Conservation (phyloP, 2,797 vertebrate genomes). For the Pelodytes ibericus region DNA sequence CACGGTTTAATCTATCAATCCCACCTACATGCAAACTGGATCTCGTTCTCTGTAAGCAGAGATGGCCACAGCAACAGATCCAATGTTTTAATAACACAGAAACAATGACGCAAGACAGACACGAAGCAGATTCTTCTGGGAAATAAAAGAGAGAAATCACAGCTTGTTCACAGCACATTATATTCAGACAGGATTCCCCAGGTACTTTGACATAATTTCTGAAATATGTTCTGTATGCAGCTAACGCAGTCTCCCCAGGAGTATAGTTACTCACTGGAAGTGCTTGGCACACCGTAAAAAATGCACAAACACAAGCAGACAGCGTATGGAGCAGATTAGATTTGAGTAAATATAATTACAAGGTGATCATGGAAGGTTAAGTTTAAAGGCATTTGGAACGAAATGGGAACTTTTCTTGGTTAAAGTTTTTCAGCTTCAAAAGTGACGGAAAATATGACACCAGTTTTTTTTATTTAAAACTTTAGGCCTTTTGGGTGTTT, state of each 20-base stretch:
- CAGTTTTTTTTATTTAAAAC: too few species aligned
- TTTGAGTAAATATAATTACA: neutral
- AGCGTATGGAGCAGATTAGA: neutral
- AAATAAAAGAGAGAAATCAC: neutral
- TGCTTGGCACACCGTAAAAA: conserved; percentile 1
- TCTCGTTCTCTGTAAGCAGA: neutral
- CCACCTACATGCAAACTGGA: neutral
- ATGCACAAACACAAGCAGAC: neutral
- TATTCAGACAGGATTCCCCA: conserved; percentile 15
- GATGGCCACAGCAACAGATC: neutral
- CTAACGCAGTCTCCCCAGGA: neutral
- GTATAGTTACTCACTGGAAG: neutral
- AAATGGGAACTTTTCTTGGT: too few species aligned
- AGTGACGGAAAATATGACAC: too few species aligned
- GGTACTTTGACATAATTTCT: conserved; percentile 20
- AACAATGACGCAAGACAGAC: neutral
- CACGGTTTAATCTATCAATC: neutral
- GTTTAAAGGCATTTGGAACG: too few species aligned
- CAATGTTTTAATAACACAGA: neutral
- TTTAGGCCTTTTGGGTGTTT: too few species aligned
- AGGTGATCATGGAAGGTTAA: neutral
- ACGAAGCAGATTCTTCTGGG: neutral
- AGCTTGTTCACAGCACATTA: neutral
- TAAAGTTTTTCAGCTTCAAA: too few species aligned
- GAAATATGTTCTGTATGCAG: conserved; percentile 46